These are phyloP conservation scores for Cyanoderma ruficeps DNA, from an alignment of 2,113 vertebrate species.

Conservation along the genomic window DNA sequence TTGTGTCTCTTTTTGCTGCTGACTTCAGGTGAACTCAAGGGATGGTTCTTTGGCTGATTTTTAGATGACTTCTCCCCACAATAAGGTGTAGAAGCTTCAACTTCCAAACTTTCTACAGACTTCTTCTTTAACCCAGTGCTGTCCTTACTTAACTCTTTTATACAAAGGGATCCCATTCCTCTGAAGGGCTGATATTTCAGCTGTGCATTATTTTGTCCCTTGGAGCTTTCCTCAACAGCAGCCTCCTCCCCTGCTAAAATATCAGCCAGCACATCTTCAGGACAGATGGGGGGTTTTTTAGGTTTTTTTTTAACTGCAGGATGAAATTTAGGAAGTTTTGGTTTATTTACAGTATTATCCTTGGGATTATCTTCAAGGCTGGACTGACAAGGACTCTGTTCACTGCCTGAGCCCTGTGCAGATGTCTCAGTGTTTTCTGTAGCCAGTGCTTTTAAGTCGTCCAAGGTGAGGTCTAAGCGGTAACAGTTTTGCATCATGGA, in stretches of 20 bases:
- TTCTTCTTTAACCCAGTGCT: background rate
- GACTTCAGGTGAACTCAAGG: background rate
- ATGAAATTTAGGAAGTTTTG: background rate
- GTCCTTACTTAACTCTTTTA: background rate
- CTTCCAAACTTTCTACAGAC: background rate
- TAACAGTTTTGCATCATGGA: constrained; percentile 83
- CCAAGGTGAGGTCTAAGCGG: constrained; percentile 79
- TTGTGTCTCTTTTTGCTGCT: background rate
- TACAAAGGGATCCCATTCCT: constrained; percentile 75
- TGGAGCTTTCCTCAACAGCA: constrained; percentile 54
- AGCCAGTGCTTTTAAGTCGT: constrained; percentile 81
- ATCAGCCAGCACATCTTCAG: constrained; percentile 84
- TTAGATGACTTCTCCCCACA: background rate
- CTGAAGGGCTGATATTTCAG: constrained; percentile 80
- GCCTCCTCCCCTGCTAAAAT: constrained; percentile 76
- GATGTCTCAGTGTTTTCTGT: background rate
- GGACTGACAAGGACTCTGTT: background rate
- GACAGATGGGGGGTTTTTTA: constrained; percentile 62
- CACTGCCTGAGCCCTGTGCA: background rate
- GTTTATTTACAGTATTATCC: background rate
- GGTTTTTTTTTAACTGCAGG: background rate
- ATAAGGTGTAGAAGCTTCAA: background rate
- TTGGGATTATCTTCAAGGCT: background rate
- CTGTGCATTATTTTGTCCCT: background rate
- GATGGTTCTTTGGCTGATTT: background rate